Base-by-base conservation (phyloP, 2,888 invertebrate genomes). In the Stomorhina lunata region DNA sequence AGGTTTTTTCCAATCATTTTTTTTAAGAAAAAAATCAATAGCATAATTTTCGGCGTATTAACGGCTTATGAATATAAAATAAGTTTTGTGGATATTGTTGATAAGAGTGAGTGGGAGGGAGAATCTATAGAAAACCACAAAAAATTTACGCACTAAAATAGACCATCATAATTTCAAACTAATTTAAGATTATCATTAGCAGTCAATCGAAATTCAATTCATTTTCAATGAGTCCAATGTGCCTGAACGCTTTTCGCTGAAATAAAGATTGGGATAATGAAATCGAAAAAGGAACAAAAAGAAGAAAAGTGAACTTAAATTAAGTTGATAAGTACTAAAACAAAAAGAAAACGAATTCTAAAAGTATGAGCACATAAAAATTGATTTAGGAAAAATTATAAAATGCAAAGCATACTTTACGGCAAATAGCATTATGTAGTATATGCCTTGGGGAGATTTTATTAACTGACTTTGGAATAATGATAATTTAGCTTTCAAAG, bases 181-280 rank as follows among this genome's bases (percentile, higher is more conserved):
- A 61, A 29, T 72, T 72, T 61, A 29, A 66, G 66, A 81, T 77
- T 66, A 81, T 72, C 77, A 77, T 77, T 77, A 72, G 66, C 81
- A 72, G 55, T 53, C 72, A 81, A 81, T 81, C 65, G 50, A 65
- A 79, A 75, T 69, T 71, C 65, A 76, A 81, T 81, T 77, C 61
- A 59, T 72, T 75, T 72, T 61, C 71, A 81, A 59, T 72, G 40
- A 72, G 61, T n/a, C 77, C 61, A 68, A 77, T 81, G 77, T 81
- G 61, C 71, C 40, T 32, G 53, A 77, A 59, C 25, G 22, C 43
- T 27, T 10, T 57, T 6, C 10, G 22, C 15, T 15, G 34, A 37
- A 50, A 63, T 17, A 48, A 50, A 55, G 2, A 12, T 15, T 22
- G 12, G 7, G 1, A n/a, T 4, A 25, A 50, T 27, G 1, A 22